Conservation (phyloP, 2,797 vertebrate species). For the Hyperoplus lanceolatus region DNA sequence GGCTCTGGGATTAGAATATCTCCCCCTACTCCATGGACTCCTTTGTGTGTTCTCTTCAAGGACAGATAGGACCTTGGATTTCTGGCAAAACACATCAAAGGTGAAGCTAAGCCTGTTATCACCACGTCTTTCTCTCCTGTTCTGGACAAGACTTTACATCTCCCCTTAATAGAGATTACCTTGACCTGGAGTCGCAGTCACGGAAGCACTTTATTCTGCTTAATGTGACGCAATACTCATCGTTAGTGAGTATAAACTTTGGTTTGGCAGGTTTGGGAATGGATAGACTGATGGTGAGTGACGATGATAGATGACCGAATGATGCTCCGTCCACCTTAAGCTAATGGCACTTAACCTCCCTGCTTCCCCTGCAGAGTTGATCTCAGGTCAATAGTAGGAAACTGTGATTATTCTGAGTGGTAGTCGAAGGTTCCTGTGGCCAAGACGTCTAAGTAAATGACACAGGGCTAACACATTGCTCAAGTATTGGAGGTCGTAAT, state of each 20-base stretch:
- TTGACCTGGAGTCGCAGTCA: conserved; percentile 43
- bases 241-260: conserved; percentile 37
- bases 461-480: conserved; percentile 9
- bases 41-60: conserved; percentile 74
- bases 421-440: conserved; percentile 16
- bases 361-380: conserved; percentile 31
- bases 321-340: conserved; percentile 22
- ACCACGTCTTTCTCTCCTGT: conserved; percentile 37
- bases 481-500: conserved; percentile 7
- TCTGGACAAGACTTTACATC: conserved; percentile 50
- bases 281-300: conserved; percentile 44
- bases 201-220: conserved; percentile 53
- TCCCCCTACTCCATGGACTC: conserved; percentile 64
- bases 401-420: conserved; percentile 30
- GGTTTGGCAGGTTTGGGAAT: conserved; percentile 27
- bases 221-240: conserved; percentile 52
- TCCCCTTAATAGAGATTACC: conserved; percentile 70
- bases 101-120: conserved; percentile 75
- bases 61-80: conserved; percentile 77
- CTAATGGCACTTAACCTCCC: conserved; percentile 47
- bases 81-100: conserved; percentile 81
- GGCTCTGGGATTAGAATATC: conserved; percentile 71
- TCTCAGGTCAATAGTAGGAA: conserved; percentile 46
- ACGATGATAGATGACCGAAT: conserved; percentile 44
- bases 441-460: conserved; percentile 36